A percentile compares a stretch with the other conserved stretches of the same genome.
Conservation (phyloP, 2,888 invertebrate species). For the Incurvaria masculella region DNA sequence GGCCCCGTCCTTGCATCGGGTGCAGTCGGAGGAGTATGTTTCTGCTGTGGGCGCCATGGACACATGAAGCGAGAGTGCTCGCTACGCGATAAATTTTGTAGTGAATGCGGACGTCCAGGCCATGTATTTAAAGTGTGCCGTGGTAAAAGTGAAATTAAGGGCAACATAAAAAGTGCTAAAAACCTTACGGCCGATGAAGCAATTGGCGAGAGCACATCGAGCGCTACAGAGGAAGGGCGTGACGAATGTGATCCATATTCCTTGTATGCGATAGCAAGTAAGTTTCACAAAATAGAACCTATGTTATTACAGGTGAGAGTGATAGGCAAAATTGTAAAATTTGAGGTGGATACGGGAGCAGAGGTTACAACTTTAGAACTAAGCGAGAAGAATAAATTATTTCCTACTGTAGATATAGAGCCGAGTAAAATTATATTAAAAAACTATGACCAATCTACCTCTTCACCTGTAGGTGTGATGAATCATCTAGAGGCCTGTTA, state of each 20-base stretch:
- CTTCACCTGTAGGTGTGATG: background rate
- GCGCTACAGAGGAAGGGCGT: background rate
- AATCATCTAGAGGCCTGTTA: background rate
- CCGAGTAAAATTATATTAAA: constrained; percentile 4
- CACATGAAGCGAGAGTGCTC: background rate
- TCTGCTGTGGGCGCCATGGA: no score
- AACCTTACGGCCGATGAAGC: constrained; percentile 3
- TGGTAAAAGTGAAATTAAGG: background rate
- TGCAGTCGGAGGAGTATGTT: no score
- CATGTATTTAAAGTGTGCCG: no score
- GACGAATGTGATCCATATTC: constrained; percentile 1
- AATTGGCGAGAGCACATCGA: background rate
- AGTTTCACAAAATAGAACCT: constrained; percentile 8
- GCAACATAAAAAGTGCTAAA: constrained; percentile 4
- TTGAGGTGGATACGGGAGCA: constrained; percentile 9
- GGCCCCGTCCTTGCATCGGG: no score
- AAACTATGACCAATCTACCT: background rate
- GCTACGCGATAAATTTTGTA: background rate
- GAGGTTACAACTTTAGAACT: constrained; percentile 8
- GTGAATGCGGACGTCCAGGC: no score
- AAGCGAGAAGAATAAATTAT: background rate
- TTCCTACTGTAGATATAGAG: constrained; percentile 1
- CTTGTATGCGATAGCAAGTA: background rate
- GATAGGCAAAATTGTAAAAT: constrained; percentile 1
- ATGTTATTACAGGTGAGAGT: background rate